Evolutionary conservation across 2,113 vertebrate species (phyloP).

Genomic region (Nycticryphes semicollaris): DNA sequence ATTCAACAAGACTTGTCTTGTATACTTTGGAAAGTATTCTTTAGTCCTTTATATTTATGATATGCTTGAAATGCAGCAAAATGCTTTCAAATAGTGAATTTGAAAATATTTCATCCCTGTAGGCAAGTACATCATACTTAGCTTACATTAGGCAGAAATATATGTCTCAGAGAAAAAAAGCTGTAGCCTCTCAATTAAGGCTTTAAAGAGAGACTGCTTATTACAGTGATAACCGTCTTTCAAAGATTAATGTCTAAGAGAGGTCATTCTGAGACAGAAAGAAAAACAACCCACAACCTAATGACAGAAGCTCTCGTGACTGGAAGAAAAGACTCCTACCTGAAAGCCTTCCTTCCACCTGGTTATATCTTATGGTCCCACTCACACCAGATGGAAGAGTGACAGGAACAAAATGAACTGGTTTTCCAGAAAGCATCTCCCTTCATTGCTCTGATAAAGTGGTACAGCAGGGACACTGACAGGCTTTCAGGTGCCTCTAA

Average conservation of each 20-base stretch:
- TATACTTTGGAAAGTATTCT: neutral
- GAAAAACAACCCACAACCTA: neutral
- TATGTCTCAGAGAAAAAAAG: neutral
- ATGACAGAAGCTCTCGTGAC: neutral
- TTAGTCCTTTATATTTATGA: neutral
- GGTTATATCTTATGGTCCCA: neutral
- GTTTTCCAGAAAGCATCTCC: conserved; percentile 49
- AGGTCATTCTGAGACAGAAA: neutral
- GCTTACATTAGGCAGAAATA: neutral
- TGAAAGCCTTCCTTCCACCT: conserved; percentile 40
- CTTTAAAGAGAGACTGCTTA: neutral
- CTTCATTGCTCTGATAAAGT: conserved; percentile 16
- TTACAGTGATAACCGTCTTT: conserved; percentile 1
- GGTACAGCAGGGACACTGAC: conserved; percentile 13
- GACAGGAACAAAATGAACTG: conserved; percentile 2
- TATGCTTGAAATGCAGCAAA: neutral
- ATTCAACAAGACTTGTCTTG: neutral
- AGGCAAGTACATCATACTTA: neutral
- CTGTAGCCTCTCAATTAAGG: neutral
- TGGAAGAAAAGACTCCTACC: conserved; percentile 48
- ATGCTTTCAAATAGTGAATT: neutral
- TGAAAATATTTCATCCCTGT: neutral
- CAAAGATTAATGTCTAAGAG: conserved; percentile 15
- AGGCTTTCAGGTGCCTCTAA: conserved; percentile 66
- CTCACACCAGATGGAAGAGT: neutral